Evolutionary conservation across 2,888 invertebrate genomes (phyloP).

Genomic region (Xestia rhomboidea): DNA sequence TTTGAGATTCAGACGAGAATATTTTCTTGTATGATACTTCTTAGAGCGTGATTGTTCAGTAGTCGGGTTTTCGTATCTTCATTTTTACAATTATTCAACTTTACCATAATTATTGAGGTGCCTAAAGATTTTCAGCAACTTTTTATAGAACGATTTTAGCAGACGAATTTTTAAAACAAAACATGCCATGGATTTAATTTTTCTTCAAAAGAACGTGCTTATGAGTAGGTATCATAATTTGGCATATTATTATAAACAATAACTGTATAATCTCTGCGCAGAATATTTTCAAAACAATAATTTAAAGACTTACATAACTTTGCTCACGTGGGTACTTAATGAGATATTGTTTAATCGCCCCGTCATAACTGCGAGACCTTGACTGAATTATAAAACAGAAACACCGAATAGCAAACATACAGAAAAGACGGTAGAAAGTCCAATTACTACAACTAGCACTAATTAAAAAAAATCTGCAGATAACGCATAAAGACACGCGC

Average conservation of each 20-base stretch:
- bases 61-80: no score
- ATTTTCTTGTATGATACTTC: no score
- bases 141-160: not conserved
- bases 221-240: not conserved
- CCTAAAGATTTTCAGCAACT: not conserved
- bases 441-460: not conserved
- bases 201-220: not conserved
- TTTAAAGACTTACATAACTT: constrained; percentile 12
- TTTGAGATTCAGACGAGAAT: no score
- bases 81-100: no score
- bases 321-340: constrained; percentile 20
- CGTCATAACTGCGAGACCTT: constrained; percentile 35
- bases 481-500: not conserved
- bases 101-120: not conserved
- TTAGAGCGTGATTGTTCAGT: no score
- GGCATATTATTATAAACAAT: not conserved
- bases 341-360: constrained; percentile 45
- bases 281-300: constrained; percentile 2
- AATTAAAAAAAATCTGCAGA: not conserved
- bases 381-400: constrained; percentile 53
- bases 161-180: no score
- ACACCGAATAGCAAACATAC: constrained; percentile 9
- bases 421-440: constrained; percentile 4
- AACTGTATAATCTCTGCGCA: not conserved
- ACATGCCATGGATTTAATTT: no score